Evolutionary conservation across 2,113 vertebrate genomes (phyloP).

Genomic region (Leucoraja erinaceus): DNA sequence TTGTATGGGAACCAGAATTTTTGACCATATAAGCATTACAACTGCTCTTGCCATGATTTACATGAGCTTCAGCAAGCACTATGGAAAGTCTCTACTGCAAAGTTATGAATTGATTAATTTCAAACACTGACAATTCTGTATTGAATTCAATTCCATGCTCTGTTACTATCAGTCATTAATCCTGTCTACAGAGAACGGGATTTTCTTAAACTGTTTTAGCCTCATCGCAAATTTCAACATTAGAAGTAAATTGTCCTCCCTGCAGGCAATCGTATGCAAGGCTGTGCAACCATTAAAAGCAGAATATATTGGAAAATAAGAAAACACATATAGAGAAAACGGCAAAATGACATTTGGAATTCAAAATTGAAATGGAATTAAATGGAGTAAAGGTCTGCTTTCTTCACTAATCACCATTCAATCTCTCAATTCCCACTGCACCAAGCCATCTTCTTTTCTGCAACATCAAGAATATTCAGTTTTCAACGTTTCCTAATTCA

Average conservation of each 20-base stretch:
- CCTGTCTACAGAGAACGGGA: neutral
- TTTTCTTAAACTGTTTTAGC: neutral
- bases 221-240: neutral
- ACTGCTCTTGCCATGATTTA: neutral
- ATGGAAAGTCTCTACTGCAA: neutral
- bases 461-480: neutral
- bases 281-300: neutral
- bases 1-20: neutral
- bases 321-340: neutral
- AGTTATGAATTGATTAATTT: neutral
- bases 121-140: neutral
- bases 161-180: neutral
- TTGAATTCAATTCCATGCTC: neutral
- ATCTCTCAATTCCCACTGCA: neutral
- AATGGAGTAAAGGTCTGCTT: neutral
- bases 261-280: no score
- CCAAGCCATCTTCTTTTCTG: neutral
- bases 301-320: neutral
- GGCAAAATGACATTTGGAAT: neutral
- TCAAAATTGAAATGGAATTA: neutral
- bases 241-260: neutral
- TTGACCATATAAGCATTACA: conserved; percentile 7
- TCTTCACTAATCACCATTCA: neutral
- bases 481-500: no score
- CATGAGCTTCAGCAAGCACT: neutral